Base-by-base conservation (phyloP, 2,113 vertebrate genomes). In the Vulpes lagopus region DNA sequence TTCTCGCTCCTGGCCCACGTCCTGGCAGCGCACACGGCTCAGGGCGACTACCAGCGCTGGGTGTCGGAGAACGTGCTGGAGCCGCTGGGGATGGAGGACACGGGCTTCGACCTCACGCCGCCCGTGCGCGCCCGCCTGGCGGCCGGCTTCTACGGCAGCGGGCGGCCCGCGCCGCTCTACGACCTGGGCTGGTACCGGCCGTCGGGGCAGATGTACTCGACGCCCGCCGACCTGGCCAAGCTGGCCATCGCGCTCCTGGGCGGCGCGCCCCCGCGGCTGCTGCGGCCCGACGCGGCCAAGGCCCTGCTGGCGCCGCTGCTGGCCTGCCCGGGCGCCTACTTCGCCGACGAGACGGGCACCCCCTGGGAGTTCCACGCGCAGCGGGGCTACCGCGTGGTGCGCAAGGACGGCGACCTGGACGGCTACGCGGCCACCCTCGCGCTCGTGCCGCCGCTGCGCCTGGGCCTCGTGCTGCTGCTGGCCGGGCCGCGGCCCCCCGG, bases 121-220 rank as follows among this genome's bases (percentile, higher is more conserved):
- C 95, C 95, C 0, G 90, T 99, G 69, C 98, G 98, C 49, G 98
- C 98, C 14, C 98, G 99, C 95, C 99, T 99, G 99, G 99, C 99
- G 0, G 98, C 99, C 0, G 99, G 99, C 2, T 99, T 99, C 95
- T 99, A 99, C 0, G 55, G 98, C 95, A 99, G 98, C 3, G 99
- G 98, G 3, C 98, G 98, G 79, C 98, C 98, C 0, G 99, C 99
- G 0, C 99, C 99, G 0, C 99, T 99, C 9, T 99, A 99, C 1
- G 98, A 99, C 96, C 98, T 99, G 0, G 99, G 99, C 95, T 99
- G 99, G 99, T 99, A 99, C 95, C 98, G 99, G 19, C 99, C 99
- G 7, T 99, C 99, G 0, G 99, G 99, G 5, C 99, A 99, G 98
- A 99, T 99, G 99, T 99, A 99, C 95, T 99, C 99, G 85, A 99